These are phyloP conservation scores for Pantherophis guttatus DNA, from an alignment of 2,113 vertebrate genomes.

Conservation along the genomic window DNA sequence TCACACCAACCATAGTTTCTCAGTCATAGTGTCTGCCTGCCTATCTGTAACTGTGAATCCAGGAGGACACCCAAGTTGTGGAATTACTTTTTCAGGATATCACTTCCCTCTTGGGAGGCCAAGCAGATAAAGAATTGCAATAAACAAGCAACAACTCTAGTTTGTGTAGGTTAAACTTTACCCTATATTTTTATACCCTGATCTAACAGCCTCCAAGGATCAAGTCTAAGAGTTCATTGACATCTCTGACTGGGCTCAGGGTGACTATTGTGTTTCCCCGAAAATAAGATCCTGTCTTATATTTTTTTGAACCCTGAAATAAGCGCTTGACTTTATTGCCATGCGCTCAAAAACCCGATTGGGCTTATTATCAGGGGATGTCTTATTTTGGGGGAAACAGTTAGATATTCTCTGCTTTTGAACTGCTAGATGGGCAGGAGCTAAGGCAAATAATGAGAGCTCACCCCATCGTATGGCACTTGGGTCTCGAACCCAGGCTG, in stretches of 20 bases:
- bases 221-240: background rate
- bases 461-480: no score
- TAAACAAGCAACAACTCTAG: background rate
- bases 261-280: background rate
- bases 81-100: background rate
- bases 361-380: no score
- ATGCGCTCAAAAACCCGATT: no score
- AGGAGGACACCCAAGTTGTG: background rate
- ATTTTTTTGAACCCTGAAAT: no score
- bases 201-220: background rate
- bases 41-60: background rate
- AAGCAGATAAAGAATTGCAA: background rate
- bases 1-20: background rate
- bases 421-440: no score
- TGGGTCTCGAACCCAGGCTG: no score
- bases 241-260: background rate
- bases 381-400: background rate
- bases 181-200: background rate
- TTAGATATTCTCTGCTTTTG: background rate
- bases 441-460: no score
- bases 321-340: no score
- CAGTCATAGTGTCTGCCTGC: background rate
- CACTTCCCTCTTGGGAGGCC: background rate
- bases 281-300: no score
- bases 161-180: background rate